Percentiles rank a stretch among this genome's conserved stretches.
Evolutionary conservation across 2,113 vertebrate genomes (phyloP).

Genomic region (Apodemus sylvaticus): DNA sequence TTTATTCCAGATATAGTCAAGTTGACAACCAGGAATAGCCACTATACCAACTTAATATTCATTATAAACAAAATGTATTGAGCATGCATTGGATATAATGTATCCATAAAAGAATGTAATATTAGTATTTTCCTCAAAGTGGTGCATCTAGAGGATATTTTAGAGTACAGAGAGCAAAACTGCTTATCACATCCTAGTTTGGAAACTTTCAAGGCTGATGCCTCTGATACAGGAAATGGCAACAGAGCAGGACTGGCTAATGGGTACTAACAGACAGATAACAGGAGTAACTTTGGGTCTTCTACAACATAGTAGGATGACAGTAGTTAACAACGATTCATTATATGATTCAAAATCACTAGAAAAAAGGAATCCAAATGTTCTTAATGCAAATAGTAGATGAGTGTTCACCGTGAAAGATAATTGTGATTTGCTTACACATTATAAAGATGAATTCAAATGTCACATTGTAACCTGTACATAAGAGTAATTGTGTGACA

Average conservation of each 20-base stretch:
- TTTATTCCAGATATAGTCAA: no score
- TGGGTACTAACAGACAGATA: background rate
- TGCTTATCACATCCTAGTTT: no score
- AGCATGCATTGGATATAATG: background rate
- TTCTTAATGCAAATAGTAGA: background rate
- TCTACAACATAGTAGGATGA: background rate
- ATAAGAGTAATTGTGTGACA: background rate
- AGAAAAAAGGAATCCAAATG: background rate
- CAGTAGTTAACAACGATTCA: background rate
- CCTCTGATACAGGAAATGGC: background rate
- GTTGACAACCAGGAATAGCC: no score
- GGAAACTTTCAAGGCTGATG: background rate
- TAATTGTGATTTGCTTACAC: background rate
- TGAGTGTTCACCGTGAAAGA: background rate
- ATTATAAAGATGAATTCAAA: background rate
- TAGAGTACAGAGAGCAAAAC: background rate
- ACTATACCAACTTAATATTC: slow-evolving; percentile 7
- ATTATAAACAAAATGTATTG: background rate
- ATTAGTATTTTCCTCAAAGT: background rate
- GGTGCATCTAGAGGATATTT: background rate
- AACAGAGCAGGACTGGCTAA: background rate
- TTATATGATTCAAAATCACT: background rate
- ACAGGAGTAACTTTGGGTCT: background rate
- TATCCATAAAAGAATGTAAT: background rate
- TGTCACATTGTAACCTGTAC: background rate